These are phyloP conservation scores for Seriola quinqueradiata DNA, from an alignment of 2,113 vertebrate species.

Conservation along the genomic window DNA sequence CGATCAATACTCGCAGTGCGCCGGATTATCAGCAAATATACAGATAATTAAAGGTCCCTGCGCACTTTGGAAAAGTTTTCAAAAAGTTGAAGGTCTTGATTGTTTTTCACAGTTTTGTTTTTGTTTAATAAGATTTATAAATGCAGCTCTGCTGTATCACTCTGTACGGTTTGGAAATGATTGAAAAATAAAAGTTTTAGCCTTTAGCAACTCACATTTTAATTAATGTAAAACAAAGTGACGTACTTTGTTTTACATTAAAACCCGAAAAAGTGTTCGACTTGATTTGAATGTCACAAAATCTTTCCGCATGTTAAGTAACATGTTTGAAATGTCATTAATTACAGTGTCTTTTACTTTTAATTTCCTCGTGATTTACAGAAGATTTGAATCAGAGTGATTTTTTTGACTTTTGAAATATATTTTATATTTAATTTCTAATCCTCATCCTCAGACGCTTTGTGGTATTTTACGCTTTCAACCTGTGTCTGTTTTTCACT, in stretches of 20 bases:
- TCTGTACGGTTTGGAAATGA: no score
- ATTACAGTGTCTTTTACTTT: background rate
- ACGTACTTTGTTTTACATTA: background rate
- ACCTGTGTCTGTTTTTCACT: no score
- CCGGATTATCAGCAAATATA: conserved; percentile 40
- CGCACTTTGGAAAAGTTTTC: no score
- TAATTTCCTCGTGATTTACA: background rate
- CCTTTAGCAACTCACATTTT: no score
- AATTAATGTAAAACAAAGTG: no score
- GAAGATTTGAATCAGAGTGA: background rate
- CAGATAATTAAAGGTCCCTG: background rate
- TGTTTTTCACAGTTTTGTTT: no score
- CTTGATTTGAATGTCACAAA: background rate
- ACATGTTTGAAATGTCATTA: background rate
- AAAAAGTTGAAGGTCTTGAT: no score
- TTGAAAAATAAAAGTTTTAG: no score
- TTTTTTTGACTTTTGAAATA: no score
- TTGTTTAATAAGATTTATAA: background rate
- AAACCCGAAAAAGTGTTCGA: background rate
- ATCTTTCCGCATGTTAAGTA: background rate
- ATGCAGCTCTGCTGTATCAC: background rate
- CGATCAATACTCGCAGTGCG: conserved; percentile 8
- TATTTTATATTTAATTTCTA: no score
- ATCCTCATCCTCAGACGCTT: no score
- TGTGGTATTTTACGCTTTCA: no score